These are phyloP conservation scores for Andrena haemorrhoa DNA, from an alignment of 2,888 invertebrate genomes.

Conservation along the genomic window DNA sequence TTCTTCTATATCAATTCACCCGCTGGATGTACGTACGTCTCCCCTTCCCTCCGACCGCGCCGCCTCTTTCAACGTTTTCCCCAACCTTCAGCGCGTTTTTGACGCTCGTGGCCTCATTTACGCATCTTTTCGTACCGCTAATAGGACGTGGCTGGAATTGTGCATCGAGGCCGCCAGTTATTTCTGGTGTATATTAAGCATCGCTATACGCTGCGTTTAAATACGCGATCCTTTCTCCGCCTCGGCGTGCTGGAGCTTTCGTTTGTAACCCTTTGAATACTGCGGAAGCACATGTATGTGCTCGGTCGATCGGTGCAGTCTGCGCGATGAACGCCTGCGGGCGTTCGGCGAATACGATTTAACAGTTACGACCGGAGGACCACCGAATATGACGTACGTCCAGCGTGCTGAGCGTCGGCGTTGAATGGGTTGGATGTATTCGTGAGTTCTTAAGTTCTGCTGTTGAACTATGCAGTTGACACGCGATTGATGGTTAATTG, in stretches of 20 bases:
- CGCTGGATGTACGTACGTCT: neutral
- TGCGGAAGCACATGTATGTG: neutral
- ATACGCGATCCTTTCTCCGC: neutral
- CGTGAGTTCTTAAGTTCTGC: neutral
- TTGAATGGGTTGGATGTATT: neutral
- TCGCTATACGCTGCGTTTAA: neutral
- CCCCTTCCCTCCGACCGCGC: neutral
- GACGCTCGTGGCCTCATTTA: conserved; percentile 29
- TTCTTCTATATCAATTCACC: conserved; percentile 45
- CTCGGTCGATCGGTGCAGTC: neutral
- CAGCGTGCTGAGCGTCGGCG: neutral
- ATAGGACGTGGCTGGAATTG: conserved; percentile 14
- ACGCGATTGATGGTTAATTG: conserved; percentile 16
- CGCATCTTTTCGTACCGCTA: conserved; percentile 19
- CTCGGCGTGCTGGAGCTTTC: neutral
- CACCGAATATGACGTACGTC: neutral
- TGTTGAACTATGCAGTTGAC: neutral
- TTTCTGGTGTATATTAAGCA: conserved; percentile 10
- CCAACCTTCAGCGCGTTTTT: neutral
- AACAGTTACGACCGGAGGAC: neutral
- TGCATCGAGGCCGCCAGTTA: neutral
- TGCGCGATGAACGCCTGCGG: neutral
- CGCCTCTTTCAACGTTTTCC: neutral
- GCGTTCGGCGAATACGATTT: neutral
- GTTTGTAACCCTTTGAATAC: neutral